These are phyloP conservation scores for Xanthia togata DNA, from an alignment of 2,888 invertebrate genomes.

Conservation along the genomic window DNA sequence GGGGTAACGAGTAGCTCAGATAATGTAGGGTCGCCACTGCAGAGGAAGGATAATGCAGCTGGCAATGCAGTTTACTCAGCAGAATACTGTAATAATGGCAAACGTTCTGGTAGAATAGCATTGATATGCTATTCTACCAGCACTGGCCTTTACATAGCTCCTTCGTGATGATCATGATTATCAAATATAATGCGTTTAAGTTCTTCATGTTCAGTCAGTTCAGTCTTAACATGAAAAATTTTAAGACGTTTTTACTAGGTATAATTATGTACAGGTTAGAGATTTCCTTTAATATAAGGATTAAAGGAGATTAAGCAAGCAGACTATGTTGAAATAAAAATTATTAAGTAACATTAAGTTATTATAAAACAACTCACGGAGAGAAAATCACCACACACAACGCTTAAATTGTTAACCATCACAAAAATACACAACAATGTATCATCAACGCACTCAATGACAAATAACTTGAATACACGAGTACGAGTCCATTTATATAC, in stretches of 20 bases:
- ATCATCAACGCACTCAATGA: conserved; percentile 18
- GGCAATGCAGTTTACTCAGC: conserved; percentile 34
- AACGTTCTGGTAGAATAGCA: not conserved
- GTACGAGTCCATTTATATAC: conserved; percentile 40
- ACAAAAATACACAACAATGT: conserved; percentile 38
- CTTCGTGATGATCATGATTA: not conserved
- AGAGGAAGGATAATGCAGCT: conserved; percentile 56
- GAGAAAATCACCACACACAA: conserved; percentile 59
- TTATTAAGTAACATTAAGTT: too few species aligned
- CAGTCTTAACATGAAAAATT: not conserved
- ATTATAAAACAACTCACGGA: conserved; percentile 56
- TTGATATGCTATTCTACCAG: too few species aligned
- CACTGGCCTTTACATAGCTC: not conserved
- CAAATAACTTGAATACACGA: conserved; percentile 27
- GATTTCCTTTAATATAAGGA: not conserved
- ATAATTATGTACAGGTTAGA: not conserved
- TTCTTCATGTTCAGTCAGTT: too few species aligned
- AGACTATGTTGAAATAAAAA: not conserved
- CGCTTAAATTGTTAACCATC: conserved; percentile 57
- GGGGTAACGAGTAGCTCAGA: conserved; percentile 83
- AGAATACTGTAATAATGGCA: too few species aligned
- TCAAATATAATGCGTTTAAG: not conserved
- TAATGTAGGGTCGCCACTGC: conserved; percentile 71
- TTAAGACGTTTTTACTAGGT: not conserved
- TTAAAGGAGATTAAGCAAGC: not conserved